Conservation (phyloP, 2,888 invertebrate genomes). For the Polymixis lichenea region DNA sequence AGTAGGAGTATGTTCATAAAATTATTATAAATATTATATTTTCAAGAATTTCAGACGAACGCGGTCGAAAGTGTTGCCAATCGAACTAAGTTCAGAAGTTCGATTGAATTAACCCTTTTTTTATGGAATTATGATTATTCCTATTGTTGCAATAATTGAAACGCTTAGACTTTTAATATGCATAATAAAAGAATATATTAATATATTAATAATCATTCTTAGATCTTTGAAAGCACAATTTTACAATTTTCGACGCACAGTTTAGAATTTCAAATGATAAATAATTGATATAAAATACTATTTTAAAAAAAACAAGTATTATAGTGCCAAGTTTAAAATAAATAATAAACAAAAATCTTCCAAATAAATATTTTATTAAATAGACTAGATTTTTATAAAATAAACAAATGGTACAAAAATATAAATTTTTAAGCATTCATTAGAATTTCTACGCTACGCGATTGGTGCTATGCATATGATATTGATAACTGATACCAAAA, state of each 20-base stretch:
- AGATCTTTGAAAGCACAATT: conserved; percentile 51
- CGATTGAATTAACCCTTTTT: conserved; percentile 1
- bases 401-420: conserved; percentile 61
- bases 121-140: conserved; percentile 35
- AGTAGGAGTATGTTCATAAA: conserved; percentile 35
- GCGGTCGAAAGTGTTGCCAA: not conserved
- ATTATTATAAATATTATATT: conserved; percentile 30
- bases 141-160: conserved; percentile 50
- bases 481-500: conserved; percentile 74
- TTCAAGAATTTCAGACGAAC: conserved; percentile 1
- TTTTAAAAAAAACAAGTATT: conserved; percentile 25
- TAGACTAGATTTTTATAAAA: conserved; percentile 67
- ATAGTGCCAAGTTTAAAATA: conserved; percentile 54
- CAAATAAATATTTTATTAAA: conserved; percentile 38
- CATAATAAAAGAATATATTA: conserved; percentile 33
- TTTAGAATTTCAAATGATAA: conserved; percentile 47
- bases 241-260: conserved; percentile 51
- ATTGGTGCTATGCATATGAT: conserved; percentile 77
- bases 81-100: conserved; percentile 17
- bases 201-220: conserved; percentile 21
- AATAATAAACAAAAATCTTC: conserved; percentile 48
- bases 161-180: conserved; percentile 44
- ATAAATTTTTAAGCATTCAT: conserved; percentile 45
- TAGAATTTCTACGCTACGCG: conserved; percentile 72
- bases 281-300: conserved; percentile 14